A percentile compares a stretch with the other conserved stretches of the same genome.
These are phyloP conservation scores for Ligdia adustata DNA, from an alignment of 2,888 invertebrate species.

Conservation along the genomic window DNA sequence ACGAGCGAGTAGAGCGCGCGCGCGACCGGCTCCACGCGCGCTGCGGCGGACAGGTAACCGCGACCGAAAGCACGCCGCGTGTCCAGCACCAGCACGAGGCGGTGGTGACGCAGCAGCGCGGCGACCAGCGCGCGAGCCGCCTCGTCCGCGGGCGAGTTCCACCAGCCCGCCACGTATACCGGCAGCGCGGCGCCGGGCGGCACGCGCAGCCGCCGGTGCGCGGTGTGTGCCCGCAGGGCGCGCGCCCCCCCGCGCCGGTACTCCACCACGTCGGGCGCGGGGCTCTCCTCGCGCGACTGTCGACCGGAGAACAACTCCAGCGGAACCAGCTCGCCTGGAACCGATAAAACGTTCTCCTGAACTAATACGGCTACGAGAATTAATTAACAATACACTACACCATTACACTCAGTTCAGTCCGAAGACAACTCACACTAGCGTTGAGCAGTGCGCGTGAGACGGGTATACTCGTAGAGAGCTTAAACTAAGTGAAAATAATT, in stretches of 20 bases:
- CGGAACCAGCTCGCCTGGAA: conserved; percentile 66
- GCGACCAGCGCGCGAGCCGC: conserved; percentile 58
- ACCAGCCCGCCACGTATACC: conserved; percentile 75
- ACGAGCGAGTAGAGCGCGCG: conserved; percentile 57
- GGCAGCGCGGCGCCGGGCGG: conserved; percentile 38
- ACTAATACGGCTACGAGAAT: too few relatives aligned
- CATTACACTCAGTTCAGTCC: too few relatives aligned
- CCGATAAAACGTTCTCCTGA: too few relatives aligned
- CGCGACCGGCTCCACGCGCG: conserved; percentile 49
- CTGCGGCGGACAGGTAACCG: conserved; percentile 63
- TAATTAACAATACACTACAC: too few relatives aligned
- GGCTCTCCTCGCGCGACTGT: conserved; percentile 43
- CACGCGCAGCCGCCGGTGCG: conserved; percentile 40
- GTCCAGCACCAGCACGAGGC: conserved; percentile 59
- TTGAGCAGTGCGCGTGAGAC: too few relatives aligned
- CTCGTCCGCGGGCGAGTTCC: conserved; percentile 68
- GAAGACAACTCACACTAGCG: too few relatives aligned
- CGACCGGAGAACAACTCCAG: conserved; percentile 58
- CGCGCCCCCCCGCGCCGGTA: conserved; percentile 31
- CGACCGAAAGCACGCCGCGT: conserved; percentile 62
- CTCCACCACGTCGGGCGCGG: conserved; percentile 55
- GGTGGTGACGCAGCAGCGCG: conserved; percentile 55
- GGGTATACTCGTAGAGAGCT: too few relatives aligned
- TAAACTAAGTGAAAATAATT: too few relatives aligned
- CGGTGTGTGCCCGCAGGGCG: conserved; percentile 34